Conservation (phyloP, 2,888 invertebrate genomes). For the Acanthosepion pharaonis region DNA sequence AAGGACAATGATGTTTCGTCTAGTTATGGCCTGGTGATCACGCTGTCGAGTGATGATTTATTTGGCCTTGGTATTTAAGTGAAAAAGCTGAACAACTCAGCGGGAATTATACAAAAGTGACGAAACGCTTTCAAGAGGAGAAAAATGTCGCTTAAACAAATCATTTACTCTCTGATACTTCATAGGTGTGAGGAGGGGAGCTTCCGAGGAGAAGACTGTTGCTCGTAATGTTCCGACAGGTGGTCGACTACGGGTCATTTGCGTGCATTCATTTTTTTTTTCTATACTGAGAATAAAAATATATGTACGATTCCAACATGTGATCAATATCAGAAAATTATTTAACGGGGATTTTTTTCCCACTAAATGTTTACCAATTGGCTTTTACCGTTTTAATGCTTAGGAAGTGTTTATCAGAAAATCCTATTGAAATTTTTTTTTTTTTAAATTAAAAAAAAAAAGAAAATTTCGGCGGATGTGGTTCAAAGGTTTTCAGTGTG, state of each 20-base stretch:
- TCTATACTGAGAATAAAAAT: background rate
- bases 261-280: constrained; percentile 16
- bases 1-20: background rate
- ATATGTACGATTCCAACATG: background rate
- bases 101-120: background rate
- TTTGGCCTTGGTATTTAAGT: constrained; percentile 2
- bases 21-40: background rate
- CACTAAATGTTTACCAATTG: background rate
- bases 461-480: too few species aligned
- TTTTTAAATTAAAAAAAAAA: too few species aligned
- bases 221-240: background rate
- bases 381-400: background rate
- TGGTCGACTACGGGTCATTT: background rate
- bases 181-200: background rate
- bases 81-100: background rate
- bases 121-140: background rate
- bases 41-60: background rate
- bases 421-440: too few species aligned
- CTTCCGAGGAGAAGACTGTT: background rate
- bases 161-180: background rate
- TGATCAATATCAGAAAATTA: background rate
- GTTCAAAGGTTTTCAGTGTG: too few species aligned
- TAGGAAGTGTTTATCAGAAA: too few species aligned
- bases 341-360: background rate
- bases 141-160: background rate